Evolutionary conservation across 1,140 invertebrate species (phyloP).

Genomic region (Frieseomelitta varia): DNA sequence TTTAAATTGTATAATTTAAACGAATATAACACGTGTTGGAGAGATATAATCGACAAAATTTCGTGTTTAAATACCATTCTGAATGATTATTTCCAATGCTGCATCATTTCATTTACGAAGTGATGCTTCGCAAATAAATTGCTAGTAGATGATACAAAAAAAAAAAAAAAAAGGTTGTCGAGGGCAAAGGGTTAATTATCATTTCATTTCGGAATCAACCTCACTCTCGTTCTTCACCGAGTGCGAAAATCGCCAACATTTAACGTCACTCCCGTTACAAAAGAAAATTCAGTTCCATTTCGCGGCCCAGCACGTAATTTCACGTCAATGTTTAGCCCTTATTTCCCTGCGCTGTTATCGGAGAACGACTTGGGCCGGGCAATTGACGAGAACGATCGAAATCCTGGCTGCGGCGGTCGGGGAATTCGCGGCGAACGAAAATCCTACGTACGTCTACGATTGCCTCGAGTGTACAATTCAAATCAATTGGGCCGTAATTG

Average conservation of each 20-base stretch:
- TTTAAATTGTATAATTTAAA: too few relatives aligned
- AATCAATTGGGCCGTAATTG: conserved; percentile 59
- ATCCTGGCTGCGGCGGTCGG: not conserved
- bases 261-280: not conserved
- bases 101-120: too few relatives aligned
- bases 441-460: conserved; percentile 5
- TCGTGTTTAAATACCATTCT: too few relatives aligned
- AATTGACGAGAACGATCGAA: conserved; percentile 19
- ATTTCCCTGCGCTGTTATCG: not conserved
- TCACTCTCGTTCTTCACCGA: not conserved
- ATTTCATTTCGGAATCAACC: not conserved
- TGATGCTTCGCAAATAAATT: too few relatives aligned
- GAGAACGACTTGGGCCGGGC: not conserved
- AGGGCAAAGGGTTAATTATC: too few relatives aligned
- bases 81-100: too few relatives aligned
- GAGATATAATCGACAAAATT: too few relatives aligned
- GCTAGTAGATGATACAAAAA: too few relatives aligned
- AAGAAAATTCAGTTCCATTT: too few relatives aligned
- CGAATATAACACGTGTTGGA: too few relatives aligned
- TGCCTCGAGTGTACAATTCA: conserved; percentile 39
- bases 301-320: not conserved
- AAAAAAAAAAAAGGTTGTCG: too few relatives aligned
- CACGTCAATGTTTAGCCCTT: conserved; percentile 14
- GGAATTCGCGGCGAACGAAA: conserved; percentile 1
- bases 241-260: not conserved